Percentiles rank a stretch among this genome's conserved stretches.
These are phyloP conservation scores for Chelon labrosus DNA, from an alignment of 2,797 vertebrate genomes.

Conservation along the genomic window DNA sequence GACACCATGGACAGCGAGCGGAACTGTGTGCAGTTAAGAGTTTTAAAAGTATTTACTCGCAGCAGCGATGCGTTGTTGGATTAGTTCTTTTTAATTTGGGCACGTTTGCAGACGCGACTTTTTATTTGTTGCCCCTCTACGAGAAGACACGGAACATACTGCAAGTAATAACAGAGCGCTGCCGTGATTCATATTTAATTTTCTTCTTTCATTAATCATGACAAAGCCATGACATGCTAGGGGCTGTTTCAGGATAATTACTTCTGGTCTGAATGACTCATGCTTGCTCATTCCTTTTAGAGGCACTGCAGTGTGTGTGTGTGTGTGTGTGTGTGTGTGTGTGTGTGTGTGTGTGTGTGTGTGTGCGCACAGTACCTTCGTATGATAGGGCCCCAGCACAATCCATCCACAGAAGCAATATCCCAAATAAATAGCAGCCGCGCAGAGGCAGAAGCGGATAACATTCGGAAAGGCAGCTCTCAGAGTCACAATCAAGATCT, in stretches of 20 bases:
- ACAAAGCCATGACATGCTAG: slow-evolving; percentile 26
- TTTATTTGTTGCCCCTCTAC: no score
- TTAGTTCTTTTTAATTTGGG: no score
- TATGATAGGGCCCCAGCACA: slow-evolving; percentile 93
- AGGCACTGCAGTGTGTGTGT: slow-evolving; percentile 1
- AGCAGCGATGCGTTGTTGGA: no score
- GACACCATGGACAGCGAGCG: slow-evolving; percentile 94
- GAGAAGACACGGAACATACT: neutral
- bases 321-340: slow-evolving; percentile 3
- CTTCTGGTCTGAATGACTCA: slow-evolving; percentile 25
- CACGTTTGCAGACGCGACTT: no score
- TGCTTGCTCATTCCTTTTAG: neutral
- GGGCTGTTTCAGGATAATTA: slow-evolving; percentile 38
- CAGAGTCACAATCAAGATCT: slow-evolving; percentile 95
- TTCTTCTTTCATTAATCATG: slow-evolving; percentile 35
- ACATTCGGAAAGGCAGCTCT: slow-evolving; percentile 93
- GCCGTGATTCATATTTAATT: slow-evolving; percentile 35
- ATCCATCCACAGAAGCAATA: slow-evolving; percentile 99
- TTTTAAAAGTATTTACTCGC: no score
- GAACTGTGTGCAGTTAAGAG: slow-evolving; percentile 88
- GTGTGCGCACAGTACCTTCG: slow-evolving; percentile 83
- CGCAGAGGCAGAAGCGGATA: slow-evolving; percentile 95
- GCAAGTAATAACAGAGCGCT: neutral
- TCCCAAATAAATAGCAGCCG: slow-evolving; percentile 94
- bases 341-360: no score